Percentiles rank a stretch among this genome's conserved stretches.
Conservation (phyloP, 2,888 invertebrate species). For the Teleiodes luculella region DNA sequence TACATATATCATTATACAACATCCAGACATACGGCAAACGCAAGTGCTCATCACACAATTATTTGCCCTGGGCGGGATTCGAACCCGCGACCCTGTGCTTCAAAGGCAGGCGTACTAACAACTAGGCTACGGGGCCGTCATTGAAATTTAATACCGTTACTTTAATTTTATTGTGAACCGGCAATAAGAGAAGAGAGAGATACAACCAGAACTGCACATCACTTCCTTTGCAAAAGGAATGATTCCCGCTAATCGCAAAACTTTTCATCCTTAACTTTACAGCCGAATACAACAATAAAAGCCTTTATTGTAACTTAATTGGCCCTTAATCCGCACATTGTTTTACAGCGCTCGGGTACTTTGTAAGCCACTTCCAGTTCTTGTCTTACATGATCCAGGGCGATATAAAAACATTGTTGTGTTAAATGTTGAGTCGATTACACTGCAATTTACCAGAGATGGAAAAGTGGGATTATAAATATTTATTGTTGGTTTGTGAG, state of each 20-base stretch:
- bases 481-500: constrained; percentile 55
- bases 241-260: constrained; percentile 4
- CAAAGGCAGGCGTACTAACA: too few relatives aligned
- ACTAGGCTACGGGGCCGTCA: too few relatives aligned
- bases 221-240: background rate
- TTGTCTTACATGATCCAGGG: constrained; percentile 25
- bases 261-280: constrained; percentile 13
- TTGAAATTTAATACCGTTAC: too few relatives aligned
- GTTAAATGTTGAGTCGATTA: constrained; percentile 65
- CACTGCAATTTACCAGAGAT: constrained; percentile 64
- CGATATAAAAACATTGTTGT: constrained; percentile 54
- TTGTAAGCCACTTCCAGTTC: constrained; percentile 39
- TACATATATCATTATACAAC: too few relatives aligned
- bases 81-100: too few relatives aligned
- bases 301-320: constrained; percentile 63
- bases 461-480: constrained; percentile 69
- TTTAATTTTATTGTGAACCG: too few relatives aligned
- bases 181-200: too few relatives aligned
- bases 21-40: too few relatives aligned
- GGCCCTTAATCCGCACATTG: constrained; percentile 60
- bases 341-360: constrained; percentile 42
- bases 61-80: too few relatives aligned
- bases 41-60: too few relatives aligned
- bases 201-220: background rate
- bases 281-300: constrained; percentile 57